Conservation (phyloP, 2,888 invertebrate species). For the Microctonus hyperodae region DNA sequence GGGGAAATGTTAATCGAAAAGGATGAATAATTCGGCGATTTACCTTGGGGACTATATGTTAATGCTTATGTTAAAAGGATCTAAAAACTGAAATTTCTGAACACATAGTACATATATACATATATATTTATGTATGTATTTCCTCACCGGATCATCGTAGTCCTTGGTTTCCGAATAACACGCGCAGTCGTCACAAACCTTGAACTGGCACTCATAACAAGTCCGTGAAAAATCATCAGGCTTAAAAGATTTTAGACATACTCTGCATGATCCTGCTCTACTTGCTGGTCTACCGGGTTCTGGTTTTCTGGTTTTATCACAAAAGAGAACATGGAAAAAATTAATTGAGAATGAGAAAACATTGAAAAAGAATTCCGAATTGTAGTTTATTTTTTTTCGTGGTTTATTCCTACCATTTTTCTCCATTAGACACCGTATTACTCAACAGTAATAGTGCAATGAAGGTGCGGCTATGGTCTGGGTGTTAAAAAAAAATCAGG, state of each 20-base stretch:
- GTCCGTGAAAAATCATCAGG: slow-evolving; percentile 88
- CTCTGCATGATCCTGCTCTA: slow-evolving; percentile 79
- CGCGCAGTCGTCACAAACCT: slow-evolving; percentile 92
- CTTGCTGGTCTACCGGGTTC: slow-evolving; percentile 79
- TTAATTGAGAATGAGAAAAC: slow-evolving; percentile 8
- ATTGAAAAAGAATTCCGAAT: slow-evolving; percentile 7
- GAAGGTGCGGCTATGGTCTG: neutral
- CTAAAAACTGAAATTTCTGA: too few species aligned
- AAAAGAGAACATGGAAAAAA: neutral
- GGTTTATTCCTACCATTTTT: neutral
- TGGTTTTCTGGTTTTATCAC: slow-evolving; percentile 55
- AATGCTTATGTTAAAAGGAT: neutral
- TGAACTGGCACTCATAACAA: slow-evolving; percentile 89
- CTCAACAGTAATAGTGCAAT: neutral
- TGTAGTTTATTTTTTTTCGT: slow-evolving; percentile 3
- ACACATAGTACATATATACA: neutral
- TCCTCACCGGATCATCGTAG: slow-evolving; percentile 80
- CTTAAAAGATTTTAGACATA: slow-evolving; percentile 88
- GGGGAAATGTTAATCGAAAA: slow-evolving; percentile 7
- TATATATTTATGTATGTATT: neutral
- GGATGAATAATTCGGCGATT: slow-evolving; percentile 5
- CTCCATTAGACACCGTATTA: neutral
- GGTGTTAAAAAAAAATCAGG: slow-evolving; percentile 8
- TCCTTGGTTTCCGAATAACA: slow-evolving; percentile 87
- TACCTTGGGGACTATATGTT: neutral